Evolutionary conservation across 2,797 vertebrate species (phyloP), one percentile per base, ranked within the genome.

Genomic region (Synaphobranchus kaupii): DNA sequence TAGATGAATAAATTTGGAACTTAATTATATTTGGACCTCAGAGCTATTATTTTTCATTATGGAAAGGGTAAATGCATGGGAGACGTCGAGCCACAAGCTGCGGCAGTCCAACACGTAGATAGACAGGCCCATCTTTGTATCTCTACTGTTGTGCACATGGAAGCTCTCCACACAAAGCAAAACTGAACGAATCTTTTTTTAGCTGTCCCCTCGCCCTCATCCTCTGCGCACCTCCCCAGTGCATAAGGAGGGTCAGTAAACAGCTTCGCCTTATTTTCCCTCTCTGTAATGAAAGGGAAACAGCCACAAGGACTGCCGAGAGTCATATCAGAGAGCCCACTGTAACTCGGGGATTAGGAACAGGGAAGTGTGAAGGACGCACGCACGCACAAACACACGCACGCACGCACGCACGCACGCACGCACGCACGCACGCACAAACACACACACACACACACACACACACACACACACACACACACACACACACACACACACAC

Each of bases 1-100:
- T 91, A 93, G 89, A 94, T 94, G 92, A 94, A 95, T 94, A 95
- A 91, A 95, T 95, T 94, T 92, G 88, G 90, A 89, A 84, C 89
- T 91, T 95, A 94, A 95, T 95, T 95, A 95, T 95, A 92, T 94
- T 93, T 92, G 90, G 31, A 84, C 94, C 95, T 95, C 93, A 93
- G 88, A 95, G 95, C 95, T 93, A 94, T 95, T 94, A 93, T 94
- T 93, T 88, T 93, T 88, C 90, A 91, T 88, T 86, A 88, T 90
- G 86, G 81, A 84, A 92, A 85, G 89, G 71, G 89, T 89, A 91
- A 89, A 91, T 89, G 89, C 44, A n/a, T 73, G 83, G 88, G 71
- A 63, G 84, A 58, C 58, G 86, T 87, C 85, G 85, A 90, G 90
- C 89, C 89, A 85, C 89, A 88, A 94, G 93, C 93, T 93, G 93